Conservation (phyloP, 2,113 vertebrate species). For the Fregata magnificens region DNA sequence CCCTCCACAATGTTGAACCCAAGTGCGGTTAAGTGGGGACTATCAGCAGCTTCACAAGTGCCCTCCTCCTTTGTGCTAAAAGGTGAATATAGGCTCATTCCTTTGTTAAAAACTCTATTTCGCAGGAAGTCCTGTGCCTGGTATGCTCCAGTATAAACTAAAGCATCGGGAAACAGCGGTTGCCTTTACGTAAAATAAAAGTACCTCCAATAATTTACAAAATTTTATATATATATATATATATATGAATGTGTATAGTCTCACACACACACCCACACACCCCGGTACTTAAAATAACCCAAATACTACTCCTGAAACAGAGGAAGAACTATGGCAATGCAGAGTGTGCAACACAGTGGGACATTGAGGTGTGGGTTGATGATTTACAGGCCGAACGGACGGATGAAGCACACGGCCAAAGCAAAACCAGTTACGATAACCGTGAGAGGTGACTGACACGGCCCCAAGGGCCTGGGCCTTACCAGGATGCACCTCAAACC, state of each 20-base stretch:
- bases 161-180: background rate
- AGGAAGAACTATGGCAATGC: background rate
- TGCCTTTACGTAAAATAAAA: background rate
- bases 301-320: background rate
- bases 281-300: background rate
- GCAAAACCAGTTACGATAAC: rapidly evolving
- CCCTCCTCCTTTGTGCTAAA: background rate
- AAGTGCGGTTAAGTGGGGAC: background rate
- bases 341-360: rapidly evolving
- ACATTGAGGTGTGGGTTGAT: background rate
- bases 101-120: background rate
- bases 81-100: background rate
- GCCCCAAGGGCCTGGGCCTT: background rate
- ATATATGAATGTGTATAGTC: background rate
- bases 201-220: background rate
- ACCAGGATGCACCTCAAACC: background rate
- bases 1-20: background rate
- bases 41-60: background rate
- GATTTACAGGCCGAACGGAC: background rate
- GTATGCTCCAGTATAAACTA: background rate
- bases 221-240: background rate
- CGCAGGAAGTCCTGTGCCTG: background rate
- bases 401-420: background rate
- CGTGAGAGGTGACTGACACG: rapidly evolving
- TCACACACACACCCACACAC: background rate